phyloP scores from a whole-genome alignment of 2,113 vertebrate species.

The Larimichthys polyactis region DNA sequence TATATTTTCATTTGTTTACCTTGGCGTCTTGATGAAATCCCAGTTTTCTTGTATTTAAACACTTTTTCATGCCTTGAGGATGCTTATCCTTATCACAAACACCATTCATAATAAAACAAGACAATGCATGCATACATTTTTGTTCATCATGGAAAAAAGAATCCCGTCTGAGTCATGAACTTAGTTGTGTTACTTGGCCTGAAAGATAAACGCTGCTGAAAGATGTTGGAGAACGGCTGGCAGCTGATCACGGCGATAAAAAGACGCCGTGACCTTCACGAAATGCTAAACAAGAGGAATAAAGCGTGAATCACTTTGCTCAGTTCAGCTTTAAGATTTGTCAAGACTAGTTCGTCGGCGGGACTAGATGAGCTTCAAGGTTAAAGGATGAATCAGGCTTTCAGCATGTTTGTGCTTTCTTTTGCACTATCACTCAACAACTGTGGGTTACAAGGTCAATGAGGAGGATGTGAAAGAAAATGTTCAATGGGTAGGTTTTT shows the following conservation, averaged over 20 bases:
- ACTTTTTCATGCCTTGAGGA: not conserved
- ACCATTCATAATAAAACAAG: not conserved
- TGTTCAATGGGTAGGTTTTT: not conserved
- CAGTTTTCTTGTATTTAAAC: not conserved
- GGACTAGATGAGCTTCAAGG: too few relatives aligned
- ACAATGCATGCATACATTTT: not conserved
- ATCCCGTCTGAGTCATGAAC: constrained; percentile 13
- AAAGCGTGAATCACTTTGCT: not conserved
- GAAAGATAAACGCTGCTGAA: constrained; percentile 21
- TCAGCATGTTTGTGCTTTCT: not conserved
- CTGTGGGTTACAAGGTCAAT: not conserved
- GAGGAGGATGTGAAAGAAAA: not conserved
- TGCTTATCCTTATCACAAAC: not conserved
- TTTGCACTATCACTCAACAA: not conserved
- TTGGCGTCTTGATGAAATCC: too few relatives aligned
- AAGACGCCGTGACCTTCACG: not conserved
- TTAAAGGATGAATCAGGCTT: not conserved
- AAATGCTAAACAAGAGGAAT: not conserved
- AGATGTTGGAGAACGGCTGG: not conserved
- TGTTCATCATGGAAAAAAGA: not conserved
- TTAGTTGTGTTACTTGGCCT: constrained; percentile 7
- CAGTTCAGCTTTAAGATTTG: too few relatives aligned
- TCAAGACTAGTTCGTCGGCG: too few relatives aligned
- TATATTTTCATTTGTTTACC: too few relatives aligned
- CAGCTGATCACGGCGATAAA: not conserved